phyloP scores from a whole-genome alignment of 2,113 vertebrate species.

The Neomonachus schauinslandi region DNA sequence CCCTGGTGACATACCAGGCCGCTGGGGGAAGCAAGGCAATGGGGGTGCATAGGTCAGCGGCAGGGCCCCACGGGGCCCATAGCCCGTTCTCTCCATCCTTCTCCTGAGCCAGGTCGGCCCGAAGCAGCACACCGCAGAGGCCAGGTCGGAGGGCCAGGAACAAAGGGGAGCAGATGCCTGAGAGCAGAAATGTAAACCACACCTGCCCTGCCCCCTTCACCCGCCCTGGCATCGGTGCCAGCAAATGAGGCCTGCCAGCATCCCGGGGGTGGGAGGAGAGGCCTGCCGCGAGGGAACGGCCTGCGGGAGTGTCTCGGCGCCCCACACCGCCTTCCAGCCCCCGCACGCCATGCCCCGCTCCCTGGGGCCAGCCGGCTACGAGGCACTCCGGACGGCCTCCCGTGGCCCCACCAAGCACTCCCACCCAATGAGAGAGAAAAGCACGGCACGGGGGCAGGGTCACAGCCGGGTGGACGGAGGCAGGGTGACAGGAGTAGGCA shows the following conservation, averaged over 20 bases:
- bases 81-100: slow-evolving; percentile 46
- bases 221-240: slow-evolving; percentile 37
- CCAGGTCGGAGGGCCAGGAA: background rate
- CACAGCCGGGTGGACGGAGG: background rate
- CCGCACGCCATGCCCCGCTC: background rate
- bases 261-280: background rate
- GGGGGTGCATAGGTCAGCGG: slow-evolving; percentile 25
- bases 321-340: background rate
- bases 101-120: background rate
- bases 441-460: background rate
- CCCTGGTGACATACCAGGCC: slow-evolving; percentile 91
- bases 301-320: background rate
- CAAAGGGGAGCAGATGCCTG: slow-evolving; percentile 13
- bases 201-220: slow-evolving; percentile 55
- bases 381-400: background rate
- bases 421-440: background rate
- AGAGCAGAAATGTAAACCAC: slow-evolving; percentile 59
- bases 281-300: slow-evolving; percentile 20
- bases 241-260: background rate
- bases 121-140: background rate
- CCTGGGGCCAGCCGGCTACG: background rate
- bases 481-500: background rate
- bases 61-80: background rate
- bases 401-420: background rate
- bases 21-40: slow-evolving; percentile 82